A percentile compares a stretch with the other conserved stretches of the same genome.
Conservation (phyloP, 2,113 vertebrate species). For the Forbesichthys agassizii region DNA sequence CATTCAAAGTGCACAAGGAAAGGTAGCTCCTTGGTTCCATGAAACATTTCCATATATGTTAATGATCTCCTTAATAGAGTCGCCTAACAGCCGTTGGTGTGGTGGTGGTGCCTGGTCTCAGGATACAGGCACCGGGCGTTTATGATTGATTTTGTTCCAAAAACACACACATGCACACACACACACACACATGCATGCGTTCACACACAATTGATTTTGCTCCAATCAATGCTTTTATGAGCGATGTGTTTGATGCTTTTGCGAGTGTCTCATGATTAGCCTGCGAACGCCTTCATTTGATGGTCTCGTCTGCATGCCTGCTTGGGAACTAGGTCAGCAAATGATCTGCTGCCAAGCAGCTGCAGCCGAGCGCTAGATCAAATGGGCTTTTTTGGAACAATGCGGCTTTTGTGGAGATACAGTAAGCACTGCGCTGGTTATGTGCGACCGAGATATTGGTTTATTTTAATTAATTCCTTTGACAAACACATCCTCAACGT, state of each 20-base stretch:
- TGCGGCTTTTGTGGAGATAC: constrained; percentile 27
- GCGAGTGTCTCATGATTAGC: constrained; percentile 39
- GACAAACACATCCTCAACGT: constrained; percentile 56
- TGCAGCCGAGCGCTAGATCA: constrained; percentile 40
- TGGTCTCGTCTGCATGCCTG: constrained; percentile 33
- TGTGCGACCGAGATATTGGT: constrained; percentile 36
- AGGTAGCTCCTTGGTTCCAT: constrained; percentile 60
- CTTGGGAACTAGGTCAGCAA: constrained; percentile 59
- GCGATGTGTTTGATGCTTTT: constrained; percentile 55
- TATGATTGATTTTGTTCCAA: constrained; percentile 26
- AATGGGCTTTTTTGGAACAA: constrained; percentile 31
- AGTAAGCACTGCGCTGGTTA: constrained; percentile 26
- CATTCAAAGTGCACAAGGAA: constrained; percentile 67
- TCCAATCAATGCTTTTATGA: constrained; percentile 50
- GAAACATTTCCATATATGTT: constrained; percentile 76
- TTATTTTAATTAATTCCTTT: constrained; percentile 37
- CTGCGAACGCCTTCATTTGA: constrained; percentile 41
- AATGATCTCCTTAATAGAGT: constrained; percentile 69
- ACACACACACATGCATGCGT: constrained; percentile 1
- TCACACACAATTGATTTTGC: constrained; percentile 40
- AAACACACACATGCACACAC: constrained; percentile 28
- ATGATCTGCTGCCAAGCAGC: constrained; percentile 45
- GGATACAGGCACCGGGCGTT: not conserved
- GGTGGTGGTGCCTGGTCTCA: not conserved
- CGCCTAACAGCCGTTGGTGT: constrained; percentile 43